phyloP scores from a whole-genome alignment of 2,797 vertebrate genomes.

The Gymnothorax javanicus region DNA sequence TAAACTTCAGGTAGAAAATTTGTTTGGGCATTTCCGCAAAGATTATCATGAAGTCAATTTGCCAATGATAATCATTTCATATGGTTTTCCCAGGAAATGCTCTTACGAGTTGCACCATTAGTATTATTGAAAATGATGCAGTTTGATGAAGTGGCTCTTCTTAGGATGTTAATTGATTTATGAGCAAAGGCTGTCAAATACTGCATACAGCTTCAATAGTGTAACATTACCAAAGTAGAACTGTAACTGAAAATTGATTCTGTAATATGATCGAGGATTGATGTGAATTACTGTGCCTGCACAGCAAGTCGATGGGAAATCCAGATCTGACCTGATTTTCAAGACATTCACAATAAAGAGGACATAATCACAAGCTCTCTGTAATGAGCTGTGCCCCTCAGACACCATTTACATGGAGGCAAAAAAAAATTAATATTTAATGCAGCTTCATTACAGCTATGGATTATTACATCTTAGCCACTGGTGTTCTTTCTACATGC shows the following conservation, averaged over 20 bases:
- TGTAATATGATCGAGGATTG: neutral
- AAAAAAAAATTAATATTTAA: slow-evolving; percentile 3
- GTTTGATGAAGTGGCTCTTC: neutral
- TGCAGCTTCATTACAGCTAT: slow-evolving; percentile 11
- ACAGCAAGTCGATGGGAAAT: neutral
- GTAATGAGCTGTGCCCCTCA: neutral
- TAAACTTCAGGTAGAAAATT: neutral
- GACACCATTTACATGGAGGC: slow-evolving; percentile 2
- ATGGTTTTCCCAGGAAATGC: neutral
- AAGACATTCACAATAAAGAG: neutral
- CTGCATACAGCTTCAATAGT: neutral
- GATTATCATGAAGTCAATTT: neutral
- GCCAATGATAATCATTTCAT: neutral
- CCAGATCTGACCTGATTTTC: neutral
- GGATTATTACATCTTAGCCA: slow-evolving; percentile 7
- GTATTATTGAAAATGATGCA: neutral
- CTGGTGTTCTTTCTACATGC: neutral
- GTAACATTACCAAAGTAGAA: neutral
- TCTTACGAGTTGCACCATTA: neutral
- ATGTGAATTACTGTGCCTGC: neutral
- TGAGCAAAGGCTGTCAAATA: neutral
- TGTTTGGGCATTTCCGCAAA: too few species aligned
- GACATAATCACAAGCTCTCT: neutral
- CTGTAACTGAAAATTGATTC: neutral
- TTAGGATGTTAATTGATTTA: neutral